These are phyloP conservation scores for Phrynosoma platyrhinos DNA, from an alignment of 2,113 vertebrate species.

Conservation along the genomic window DNA sequence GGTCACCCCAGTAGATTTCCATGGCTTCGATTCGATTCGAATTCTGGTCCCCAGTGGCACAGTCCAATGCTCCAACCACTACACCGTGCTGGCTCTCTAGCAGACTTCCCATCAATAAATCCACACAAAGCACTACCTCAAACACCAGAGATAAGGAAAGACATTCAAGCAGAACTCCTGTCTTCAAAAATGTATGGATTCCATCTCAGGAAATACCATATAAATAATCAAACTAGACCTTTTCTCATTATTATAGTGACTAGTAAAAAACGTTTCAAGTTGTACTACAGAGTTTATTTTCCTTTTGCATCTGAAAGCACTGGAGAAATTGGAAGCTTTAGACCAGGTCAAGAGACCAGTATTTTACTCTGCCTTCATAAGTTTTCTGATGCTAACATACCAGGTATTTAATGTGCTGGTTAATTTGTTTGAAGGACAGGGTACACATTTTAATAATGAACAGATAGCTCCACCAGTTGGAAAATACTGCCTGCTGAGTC, in stretches of 20 bases:
- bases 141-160: background rate
- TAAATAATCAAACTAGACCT: background rate
- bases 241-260: background rate
- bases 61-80: too few species aligned
- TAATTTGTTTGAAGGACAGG: background rate
- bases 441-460: background rate
- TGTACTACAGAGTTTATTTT: background rate
- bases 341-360: background rate
- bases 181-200: background rate
- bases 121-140: too few species aligned
- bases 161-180: background rate
- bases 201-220: background rate
- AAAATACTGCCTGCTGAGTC: background rate
- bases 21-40: too few species aligned
- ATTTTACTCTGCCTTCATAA: background rate
- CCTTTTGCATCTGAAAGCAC: background rate
- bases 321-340: background rate
- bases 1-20: too few species aligned
- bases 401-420: background rate
- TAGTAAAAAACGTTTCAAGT: background rate
- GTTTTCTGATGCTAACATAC: background rate
- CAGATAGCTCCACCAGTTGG: background rate
- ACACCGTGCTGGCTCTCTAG: too few species aligned
- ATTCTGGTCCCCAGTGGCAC: too few species aligned
- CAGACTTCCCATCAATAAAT: too few species aligned